Evolutionary conservation across 2,113 vertebrate species (phyloP).

Genomic region (Numenius arquata): DNA sequence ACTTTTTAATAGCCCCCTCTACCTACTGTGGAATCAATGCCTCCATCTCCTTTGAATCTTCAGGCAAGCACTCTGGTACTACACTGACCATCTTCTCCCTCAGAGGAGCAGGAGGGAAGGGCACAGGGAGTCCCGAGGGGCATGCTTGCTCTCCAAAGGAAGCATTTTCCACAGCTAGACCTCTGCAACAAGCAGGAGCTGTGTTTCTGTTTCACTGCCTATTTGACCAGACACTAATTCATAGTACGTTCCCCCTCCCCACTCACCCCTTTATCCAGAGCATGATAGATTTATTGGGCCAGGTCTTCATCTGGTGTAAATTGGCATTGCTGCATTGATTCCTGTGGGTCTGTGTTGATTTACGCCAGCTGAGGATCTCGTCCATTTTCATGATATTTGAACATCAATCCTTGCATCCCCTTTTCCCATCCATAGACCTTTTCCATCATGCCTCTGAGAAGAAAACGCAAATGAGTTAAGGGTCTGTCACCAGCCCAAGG

Average conservation of each 20-base stretch:
- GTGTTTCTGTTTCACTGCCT: not conserved
- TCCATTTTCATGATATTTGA: constrained; percentile 16
- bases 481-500: not conserved
- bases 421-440: not conserved
- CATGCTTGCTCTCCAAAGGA: not conserved
- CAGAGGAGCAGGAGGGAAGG: not conserved
- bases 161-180: not conserved
- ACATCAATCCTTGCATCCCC: not conserved
- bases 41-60: not conserved
- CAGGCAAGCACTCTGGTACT: rapidly evolving
- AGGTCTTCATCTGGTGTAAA: not conserved
- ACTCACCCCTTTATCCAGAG: not conserved
- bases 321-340: not conserved
- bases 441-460: not conserved
- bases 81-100: rapidly evolving
- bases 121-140: not conserved
- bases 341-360: not conserved
- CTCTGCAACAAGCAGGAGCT: not conserved
- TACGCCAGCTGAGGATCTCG: not conserved
- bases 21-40: not conserved
- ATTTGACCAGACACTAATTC: not conserved
- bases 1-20: not conserved
- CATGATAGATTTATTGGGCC: not conserved
- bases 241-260: not conserved
- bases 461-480: constrained; percentile 42